Conservation (phyloP, 1,140 invertebrate species). For the Centruroides sculpturatus region DNA sequence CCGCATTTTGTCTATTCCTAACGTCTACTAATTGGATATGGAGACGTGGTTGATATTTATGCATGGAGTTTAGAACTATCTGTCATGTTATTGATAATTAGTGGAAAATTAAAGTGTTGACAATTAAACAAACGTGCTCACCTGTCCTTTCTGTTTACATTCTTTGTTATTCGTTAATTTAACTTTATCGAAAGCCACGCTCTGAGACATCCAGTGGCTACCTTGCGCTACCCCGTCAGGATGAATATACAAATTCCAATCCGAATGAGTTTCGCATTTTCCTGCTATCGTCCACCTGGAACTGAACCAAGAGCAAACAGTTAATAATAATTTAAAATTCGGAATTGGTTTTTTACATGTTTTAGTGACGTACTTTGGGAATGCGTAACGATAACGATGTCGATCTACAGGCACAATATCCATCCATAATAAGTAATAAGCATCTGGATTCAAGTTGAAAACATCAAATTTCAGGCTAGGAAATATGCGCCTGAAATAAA, state of each 20-base stretch:
- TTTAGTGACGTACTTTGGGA: conserved; percentile 31
- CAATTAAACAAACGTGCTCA: conserved; percentile 21
- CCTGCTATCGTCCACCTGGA: conserved; percentile 26
- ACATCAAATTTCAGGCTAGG: conserved; percentile 38
- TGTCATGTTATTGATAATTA: conserved; percentile 12
- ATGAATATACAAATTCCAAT: conserved; percentile 36
- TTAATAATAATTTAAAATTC: too few relatives aligned
- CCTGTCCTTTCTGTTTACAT: conserved; percentile 39
- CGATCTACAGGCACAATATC: conserved; percentile 39
- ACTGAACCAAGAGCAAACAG: conserved; percentile 6
- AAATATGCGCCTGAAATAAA: conserved; percentile 37
- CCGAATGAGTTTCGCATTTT: conserved; percentile 18
- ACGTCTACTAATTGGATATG: conserved; percentile 24
- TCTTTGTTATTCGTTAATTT: conserved; percentile 43
- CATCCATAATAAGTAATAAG: conserved; percentile 37
- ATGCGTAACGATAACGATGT: conserved; percentile 40
- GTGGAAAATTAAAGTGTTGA: too few relatives aligned
- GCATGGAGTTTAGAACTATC: conserved; percentile 41
- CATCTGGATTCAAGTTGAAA: conserved; percentile 31
- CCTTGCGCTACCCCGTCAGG: conserved; percentile 41
- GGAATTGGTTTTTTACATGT: too few relatives aligned
- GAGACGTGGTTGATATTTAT: conserved; percentile 38
- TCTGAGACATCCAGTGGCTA: conserved; percentile 40
- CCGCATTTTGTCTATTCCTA: neutral
- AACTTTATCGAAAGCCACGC: conserved; percentile 43